These are phyloP conservation scores for Rotaria sp. DNA, from an alignment of 2,888 invertebrate species.

Conservation along the genomic window DNA sequence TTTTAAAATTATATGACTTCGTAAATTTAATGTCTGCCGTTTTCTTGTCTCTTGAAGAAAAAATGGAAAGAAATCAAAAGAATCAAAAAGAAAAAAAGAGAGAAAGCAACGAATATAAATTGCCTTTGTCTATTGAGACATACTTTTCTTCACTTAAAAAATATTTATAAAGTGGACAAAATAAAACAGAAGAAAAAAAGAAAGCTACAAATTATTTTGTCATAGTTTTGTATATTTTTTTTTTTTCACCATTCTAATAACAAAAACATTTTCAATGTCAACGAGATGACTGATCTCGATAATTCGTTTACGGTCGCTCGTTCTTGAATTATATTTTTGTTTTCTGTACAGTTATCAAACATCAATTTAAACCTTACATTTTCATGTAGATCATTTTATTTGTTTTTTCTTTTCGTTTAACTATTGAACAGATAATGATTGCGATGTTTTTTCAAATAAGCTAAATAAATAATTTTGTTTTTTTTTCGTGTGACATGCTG, in stretches of 20 bases:
- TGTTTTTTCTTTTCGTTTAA: too few relatives aligned
- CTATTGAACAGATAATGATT: too few relatives aligned
- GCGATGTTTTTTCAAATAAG: too few relatives aligned
- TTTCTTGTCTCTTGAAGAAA: not conserved
- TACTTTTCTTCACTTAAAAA: not conserved
- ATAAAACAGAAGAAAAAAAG: not conserved
- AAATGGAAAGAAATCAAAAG: too few relatives aligned
- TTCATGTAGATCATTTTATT: too few relatives aligned
- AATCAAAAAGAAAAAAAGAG: not conserved
- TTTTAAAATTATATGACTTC: not conserved
- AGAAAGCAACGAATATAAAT: not conserved
- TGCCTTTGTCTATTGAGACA: not conserved
- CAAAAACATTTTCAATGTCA: conserved; percentile 63
- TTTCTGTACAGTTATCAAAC: conserved; percentile 56
- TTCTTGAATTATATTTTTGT: conserved; percentile 61
- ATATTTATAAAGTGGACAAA: not conserved
- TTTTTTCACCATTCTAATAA: conserved; percentile 61
- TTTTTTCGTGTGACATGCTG: too few relatives aligned
- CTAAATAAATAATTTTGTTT: too few relatives aligned
- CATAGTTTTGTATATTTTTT: not conserved
- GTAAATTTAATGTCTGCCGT: not conserved
- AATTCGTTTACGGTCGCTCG: conserved; percentile 66
- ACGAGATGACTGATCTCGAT: conserved; percentile 72
- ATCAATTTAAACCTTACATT: too few relatives aligned
- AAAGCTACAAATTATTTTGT: not conserved